Base-by-base conservation (phyloP, 1,140 invertebrate species). In the Anagrus nilaparvatae region DNA sequence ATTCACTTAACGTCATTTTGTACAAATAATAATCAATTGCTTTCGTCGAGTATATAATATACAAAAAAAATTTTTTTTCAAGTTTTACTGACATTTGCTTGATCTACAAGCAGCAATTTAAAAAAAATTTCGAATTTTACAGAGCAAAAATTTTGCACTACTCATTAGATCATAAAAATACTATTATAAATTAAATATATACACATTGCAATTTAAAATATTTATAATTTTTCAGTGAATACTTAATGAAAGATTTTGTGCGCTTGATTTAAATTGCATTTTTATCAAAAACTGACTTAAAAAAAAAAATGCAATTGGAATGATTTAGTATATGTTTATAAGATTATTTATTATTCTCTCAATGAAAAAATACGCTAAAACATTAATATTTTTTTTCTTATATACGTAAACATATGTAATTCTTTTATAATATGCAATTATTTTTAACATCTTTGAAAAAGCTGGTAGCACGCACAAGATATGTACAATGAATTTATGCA, bases 81-180 rank as follows among this genome's bases (percentile, higher is more conserved):
- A 40, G 21, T 33, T 25, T 23, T 20, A 36, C 44, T 24, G 24
- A 41, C 29, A 35, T 47, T 40, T 46, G 32, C 48, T 52, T 46
- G 43, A 28, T 52, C 45, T 23, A 50, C 51, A 43, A 50, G 48
- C 48, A 46, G 44, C 21, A 42, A 35, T 40, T 31, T 33, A 10
- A 17, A 19, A 38, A 27, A 24, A 27, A 30, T 18, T 24, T 31
- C 25, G 32, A 27, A 30, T 17, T 14, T 21, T 29, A 14, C 16
- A 14, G 12, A n/a, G 4, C 18, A 31, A 10, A 29, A n/a, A 17
- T 29, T 39, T 14, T 2, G 18, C 9, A 40, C 29, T 6, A 31
- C 21, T 31, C 6, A 10, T 30, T 14, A 8, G 19, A 14, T 3
- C 18, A 14, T 36, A 14, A 36, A 19, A 21, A 21, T 20, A 19